phyloP scores from a whole-genome alignment of 2,113 vertebrate species.

The Miniopterus natalensis region DNA sequence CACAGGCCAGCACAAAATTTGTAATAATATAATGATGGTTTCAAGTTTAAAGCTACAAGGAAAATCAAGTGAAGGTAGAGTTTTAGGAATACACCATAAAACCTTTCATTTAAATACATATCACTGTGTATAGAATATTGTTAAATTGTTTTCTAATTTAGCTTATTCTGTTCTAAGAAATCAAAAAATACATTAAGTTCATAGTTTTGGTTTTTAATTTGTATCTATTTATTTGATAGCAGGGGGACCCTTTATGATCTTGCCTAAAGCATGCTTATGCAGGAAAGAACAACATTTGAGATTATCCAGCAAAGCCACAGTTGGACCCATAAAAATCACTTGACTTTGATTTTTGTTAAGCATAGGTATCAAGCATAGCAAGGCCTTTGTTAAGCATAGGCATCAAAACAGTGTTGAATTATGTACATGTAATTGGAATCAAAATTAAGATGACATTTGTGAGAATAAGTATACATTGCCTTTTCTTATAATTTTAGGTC shows the following conservation, averaged over 20 bases:
- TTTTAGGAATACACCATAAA: constrained; percentile 18
- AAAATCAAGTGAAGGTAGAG: constrained; percentile 35
- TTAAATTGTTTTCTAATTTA: constrained; percentile 55
- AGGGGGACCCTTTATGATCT: neutral
- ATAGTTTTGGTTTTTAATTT: neutral
- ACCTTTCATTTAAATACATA: constrained; percentile 17
- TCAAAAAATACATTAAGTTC: constrained; percentile 24
- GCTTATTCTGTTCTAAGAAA: constrained; percentile 7
- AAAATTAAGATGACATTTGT: constrained; percentile 48
- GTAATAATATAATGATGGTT: constrained; percentile 6
- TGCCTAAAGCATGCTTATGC: neutral
- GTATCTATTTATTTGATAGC: neutral
- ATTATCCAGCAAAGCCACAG: constrained; percentile 1
- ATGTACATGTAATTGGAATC: neutral
- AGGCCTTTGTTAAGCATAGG: constrained; percentile 32
- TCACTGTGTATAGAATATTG: neutral
- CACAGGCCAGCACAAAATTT: neutral
- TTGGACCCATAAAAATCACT: constrained; percentile 40
- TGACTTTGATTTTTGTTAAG: neutral
- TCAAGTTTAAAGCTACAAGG: constrained; percentile 43
- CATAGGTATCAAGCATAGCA: neutral
- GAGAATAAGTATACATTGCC: neutral
- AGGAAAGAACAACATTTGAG: neutral
- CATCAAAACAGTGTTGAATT: neutral
- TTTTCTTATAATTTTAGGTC: constrained; percentile 58